These are phyloP conservation scores for Pomacea canaliculata DNA, from an alignment of 2,888 invertebrate genomes.

Conservation along the genomic window DNA sequence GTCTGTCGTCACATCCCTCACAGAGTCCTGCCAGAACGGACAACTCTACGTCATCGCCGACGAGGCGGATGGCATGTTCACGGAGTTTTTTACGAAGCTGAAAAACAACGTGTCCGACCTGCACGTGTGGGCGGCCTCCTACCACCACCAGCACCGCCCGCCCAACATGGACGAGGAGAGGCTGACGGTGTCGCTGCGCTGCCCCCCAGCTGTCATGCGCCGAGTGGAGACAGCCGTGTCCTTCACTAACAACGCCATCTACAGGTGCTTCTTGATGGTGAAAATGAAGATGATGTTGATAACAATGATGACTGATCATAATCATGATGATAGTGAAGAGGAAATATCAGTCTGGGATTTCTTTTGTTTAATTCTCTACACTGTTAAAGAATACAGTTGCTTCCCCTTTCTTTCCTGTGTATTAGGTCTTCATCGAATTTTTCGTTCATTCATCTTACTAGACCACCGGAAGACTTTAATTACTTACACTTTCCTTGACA, in stretches of 20 bases:
- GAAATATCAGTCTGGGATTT: neutral
- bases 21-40: neutral
- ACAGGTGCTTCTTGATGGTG: neutral
- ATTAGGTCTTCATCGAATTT: too few species aligned
- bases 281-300: neutral
- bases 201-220: conserved; percentile 17
- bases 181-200: conserved; percentile 6
- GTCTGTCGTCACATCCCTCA: neutral
- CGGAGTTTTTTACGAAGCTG: neutral
- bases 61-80: conserved; percentile 12
- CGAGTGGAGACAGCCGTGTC: conserved; percentile 23
- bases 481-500: too few species aligned
- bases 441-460: too few species aligned
- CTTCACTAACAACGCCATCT: neutral
- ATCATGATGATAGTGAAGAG: neutral
- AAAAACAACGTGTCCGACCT: conserved; percentile 9
- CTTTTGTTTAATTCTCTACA: neutral
- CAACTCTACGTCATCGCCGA: conserved; percentile 12
- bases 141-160: conserved; percentile 10
- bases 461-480: too few species aligned
- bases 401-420: too few species aligned
- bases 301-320: neutral
- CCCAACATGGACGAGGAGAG: conserved; percentile 4
- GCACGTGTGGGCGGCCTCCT: conserved; percentile 21
- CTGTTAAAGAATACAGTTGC: too few species aligned